These are phyloP conservation scores for Stratiomys singularior DNA, from an alignment of 2,888 invertebrate species.

Conservation along the genomic window DNA sequence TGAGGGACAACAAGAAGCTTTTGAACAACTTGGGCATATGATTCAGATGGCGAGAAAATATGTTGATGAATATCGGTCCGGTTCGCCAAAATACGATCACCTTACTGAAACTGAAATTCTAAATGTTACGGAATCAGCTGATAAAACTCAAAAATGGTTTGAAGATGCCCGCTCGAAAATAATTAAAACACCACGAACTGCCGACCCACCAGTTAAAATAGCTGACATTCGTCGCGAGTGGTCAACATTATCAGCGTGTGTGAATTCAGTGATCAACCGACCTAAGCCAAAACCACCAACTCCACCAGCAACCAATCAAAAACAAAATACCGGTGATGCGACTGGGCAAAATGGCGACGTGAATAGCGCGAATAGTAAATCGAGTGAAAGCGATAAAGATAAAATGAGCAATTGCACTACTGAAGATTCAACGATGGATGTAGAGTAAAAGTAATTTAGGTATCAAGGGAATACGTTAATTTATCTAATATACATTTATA, in stretches of 20 bases:
- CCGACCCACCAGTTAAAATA: slow-evolving; percentile 80
- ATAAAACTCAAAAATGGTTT: slow-evolving; percentile 83
- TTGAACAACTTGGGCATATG: slow-evolving; percentile 82
- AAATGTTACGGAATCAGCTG: slow-evolving; percentile 75
- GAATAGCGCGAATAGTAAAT: slow-evolving; percentile 46
- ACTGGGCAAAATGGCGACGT: slow-evolving; percentile 57
- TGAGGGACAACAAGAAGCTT: slow-evolving; percentile 79
- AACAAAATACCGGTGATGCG: slow-evolving; percentile 45
- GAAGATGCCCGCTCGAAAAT: slow-evolving; percentile 79
- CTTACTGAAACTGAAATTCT: slow-evolving; percentile 84
- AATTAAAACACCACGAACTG: slow-evolving; percentile 73
- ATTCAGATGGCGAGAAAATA: slow-evolving; percentile 86
- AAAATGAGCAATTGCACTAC: slow-evolving; percentile 55
- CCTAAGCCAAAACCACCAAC: slow-evolving; percentile 85
- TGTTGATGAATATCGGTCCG: slow-evolving; percentile 75
- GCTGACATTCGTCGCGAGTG: slow-evolving; percentile 83
- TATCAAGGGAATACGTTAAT: slow-evolving; percentile 22
- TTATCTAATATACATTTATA: slow-evolving; percentile 35
- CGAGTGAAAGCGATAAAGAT: slow-evolving; percentile 52
- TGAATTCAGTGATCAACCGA: slow-evolving; percentile 85
- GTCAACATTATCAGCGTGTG: slow-evolving; percentile 68
- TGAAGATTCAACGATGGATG: slow-evolving; percentile 62
- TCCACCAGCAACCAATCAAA: slow-evolving; percentile 67
- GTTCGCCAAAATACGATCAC: slow-evolving; percentile 82
- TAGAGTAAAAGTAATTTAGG: slow-evolving; percentile 57